A percentile compares a stretch with the other conserved stretches of the same genome.
Evolutionary conservation across 2,888 invertebrate species (phyloP).

Genomic region (Drosophila paracracens): DNA sequence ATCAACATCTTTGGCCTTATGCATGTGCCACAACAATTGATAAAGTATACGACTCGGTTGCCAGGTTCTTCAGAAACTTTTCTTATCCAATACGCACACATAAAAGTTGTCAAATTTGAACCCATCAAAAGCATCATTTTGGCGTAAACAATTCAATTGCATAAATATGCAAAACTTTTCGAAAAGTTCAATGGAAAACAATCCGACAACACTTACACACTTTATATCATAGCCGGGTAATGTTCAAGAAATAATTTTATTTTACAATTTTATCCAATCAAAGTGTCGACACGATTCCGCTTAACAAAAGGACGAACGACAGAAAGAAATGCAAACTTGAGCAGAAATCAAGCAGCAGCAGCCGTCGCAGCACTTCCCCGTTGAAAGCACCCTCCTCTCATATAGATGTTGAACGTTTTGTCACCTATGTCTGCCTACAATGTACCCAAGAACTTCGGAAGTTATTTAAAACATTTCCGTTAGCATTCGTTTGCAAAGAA

Average conservation of each 20-base stretch:
- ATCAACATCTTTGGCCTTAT: slow-evolving; percentile 53
- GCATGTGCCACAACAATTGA: slow-evolving; percentile 56
- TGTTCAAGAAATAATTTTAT: slow-evolving; percentile 62
- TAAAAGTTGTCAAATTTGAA: slow-evolving; percentile 48
- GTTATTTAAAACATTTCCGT: slow-evolving; percentile 67
- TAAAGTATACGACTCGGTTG: slow-evolving; percentile 63
- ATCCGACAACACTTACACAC: slow-evolving; percentile 35
- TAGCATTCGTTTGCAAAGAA: slow-evolving; percentile 62
- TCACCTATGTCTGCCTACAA: slow-evolving; percentile 52
- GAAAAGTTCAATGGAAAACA: slow-evolving; percentile 17
- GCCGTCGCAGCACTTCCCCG: neutral
- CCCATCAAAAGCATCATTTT: slow-evolving; percentile 63
- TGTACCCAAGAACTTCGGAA: slow-evolving; percentile 42
- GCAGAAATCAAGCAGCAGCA: neutral
- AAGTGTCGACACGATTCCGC: slow-evolving; percentile 50
- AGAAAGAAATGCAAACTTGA: slow-evolving; percentile 41
- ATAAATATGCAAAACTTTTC: slow-evolving; percentile 69
- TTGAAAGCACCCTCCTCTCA: neutral
- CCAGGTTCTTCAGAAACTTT: slow-evolving; percentile 44
- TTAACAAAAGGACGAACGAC: slow-evolving; percentile 40
- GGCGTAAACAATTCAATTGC: slow-evolving; percentile 78
- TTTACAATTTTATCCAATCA: slow-evolving; percentile 75
- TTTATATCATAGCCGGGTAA: slow-evolving; percentile 47
- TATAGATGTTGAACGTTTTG: slow-evolving; percentile 42
- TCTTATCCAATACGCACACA: slow-evolving; percentile 11